These are phyloP conservation scores for Drosophila atripex DNA, from an alignment of 2,888 invertebrate species.

Conservation along the genomic window DNA sequence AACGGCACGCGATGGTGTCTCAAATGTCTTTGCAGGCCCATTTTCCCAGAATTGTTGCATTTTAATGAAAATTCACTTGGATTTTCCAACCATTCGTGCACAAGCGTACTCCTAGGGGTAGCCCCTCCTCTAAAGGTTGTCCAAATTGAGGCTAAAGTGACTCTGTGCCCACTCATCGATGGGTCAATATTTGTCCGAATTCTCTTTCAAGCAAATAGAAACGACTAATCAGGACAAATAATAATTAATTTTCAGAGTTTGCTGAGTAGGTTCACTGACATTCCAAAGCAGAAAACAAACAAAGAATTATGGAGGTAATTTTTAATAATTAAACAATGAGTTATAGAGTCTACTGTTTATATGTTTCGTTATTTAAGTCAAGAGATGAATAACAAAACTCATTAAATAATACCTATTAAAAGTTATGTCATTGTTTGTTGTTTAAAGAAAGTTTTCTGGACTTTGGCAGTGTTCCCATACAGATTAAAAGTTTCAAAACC, in stretches of 20 bases:
- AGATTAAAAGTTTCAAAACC: background rate
- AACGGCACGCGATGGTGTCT: conserved; percentile 60
- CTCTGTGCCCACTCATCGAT: conserved; percentile 46
- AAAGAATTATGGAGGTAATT: no score
- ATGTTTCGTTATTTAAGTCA: conserved; percentile 2
- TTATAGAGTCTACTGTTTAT: no score
- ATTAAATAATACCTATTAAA: conserved; percentile 3
- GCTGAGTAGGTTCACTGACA: no score
- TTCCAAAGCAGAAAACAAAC: no score
- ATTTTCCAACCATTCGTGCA: conserved; percentile 41
- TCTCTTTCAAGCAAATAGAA: conserved; percentile 24
- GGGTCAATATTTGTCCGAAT: conserved; percentile 41
- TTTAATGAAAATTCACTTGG: conserved; percentile 27
- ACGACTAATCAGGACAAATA: no score
- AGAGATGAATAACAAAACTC: background rate
- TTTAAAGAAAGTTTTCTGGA: conserved; percentile 4
- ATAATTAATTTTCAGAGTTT: no score
- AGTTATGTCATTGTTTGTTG: background rate
- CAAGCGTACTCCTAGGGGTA: background rate
- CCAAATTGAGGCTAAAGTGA: conserved; percentile 20
- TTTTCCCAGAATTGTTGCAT: conserved; percentile 38
- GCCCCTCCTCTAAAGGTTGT: no score
- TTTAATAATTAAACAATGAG: no score
- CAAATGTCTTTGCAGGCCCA: conserved; percentile 26
- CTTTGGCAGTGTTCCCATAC: background rate